Evolutionary conservation across 1,140 invertebrate species (phyloP).

Genomic region (Oncopodura yosiiana): DNA sequence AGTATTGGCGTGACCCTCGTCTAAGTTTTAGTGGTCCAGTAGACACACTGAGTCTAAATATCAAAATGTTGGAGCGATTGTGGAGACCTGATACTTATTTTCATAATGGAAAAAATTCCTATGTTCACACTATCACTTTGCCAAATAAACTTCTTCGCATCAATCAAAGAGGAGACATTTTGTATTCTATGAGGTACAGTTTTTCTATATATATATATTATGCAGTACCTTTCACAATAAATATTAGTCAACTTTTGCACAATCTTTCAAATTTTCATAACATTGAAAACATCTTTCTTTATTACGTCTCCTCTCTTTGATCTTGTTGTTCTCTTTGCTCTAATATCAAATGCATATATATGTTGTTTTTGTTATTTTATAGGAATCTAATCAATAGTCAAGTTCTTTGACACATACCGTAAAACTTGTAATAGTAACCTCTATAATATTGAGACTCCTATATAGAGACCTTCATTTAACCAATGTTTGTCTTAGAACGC

Average conservation of each 20-base stretch:
- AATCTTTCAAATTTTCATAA: background rate
- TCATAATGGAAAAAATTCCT: constrained; percentile 81
- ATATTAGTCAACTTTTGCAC: background rate
- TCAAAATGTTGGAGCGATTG: constrained; percentile 83
- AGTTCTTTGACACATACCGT: too few relatives aligned
- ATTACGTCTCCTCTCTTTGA: background rate
- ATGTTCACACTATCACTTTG: constrained; percentile 86
- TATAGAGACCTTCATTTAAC: too few relatives aligned
- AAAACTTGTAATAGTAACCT: too few relatives aligned
- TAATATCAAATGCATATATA: too few relatives aligned
- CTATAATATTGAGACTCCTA: too few relatives aligned
- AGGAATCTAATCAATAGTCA: too few relatives aligned
- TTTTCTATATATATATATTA: background rate
- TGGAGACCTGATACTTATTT: constrained; percentile 80
- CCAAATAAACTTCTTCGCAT: constrained; percentile 88
- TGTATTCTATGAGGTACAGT: constrained; percentile 83
- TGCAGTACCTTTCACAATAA: background rate
- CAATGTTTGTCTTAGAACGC: too few relatives aligned
- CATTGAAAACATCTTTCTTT: background rate
- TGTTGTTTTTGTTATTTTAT: too few relatives aligned
- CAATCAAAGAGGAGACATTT: constrained; percentile 75
- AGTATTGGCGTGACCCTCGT: constrained; percentile 73
- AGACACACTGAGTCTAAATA: constrained; percentile 67
- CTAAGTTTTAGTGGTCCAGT: constrained; percentile 66
- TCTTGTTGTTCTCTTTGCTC: background rate